phyloP scores from a whole-genome alignment of 2,113 vertebrate species.

The Hemiscyllium ocellatum region DNA sequence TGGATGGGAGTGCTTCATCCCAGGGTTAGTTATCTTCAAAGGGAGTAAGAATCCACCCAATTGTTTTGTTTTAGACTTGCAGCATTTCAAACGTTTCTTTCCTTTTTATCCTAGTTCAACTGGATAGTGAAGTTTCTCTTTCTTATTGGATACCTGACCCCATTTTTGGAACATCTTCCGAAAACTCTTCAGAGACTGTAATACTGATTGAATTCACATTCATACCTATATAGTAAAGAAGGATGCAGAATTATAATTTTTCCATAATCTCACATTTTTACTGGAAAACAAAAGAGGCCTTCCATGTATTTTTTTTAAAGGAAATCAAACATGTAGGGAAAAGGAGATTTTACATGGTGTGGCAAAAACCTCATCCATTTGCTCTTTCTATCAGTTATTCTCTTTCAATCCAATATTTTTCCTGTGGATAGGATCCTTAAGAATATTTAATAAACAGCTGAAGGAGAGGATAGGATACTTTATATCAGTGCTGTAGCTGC shows the following conservation, averaged over 20 bases:
- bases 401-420: background rate
- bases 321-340: background rate
- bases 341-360: background rate
- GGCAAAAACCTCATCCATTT: background rate
- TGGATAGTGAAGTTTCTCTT: background rate
- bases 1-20: too few species aligned
- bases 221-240: background rate
- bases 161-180: background rate
- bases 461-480: background rate
- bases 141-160: background rate
- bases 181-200: background rate
- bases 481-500: background rate
- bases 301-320: background rate
- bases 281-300: background rate
- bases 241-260: background rate
- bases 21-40: background rate
- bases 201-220: background rate
- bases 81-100: background rate
- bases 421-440: background rate
- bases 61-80: background rate
- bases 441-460: background rate
- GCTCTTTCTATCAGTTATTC: background rate
- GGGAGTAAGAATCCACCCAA: background rate
- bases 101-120: background rate
- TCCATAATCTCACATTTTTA: background rate